A percentile compares a stretch with the other conserved stretches of the same genome.
These are phyloP conservation scores for Arctia plantaginis DNA, from an alignment of 2,888 invertebrate genomes.

Conservation along the genomic window DNA sequence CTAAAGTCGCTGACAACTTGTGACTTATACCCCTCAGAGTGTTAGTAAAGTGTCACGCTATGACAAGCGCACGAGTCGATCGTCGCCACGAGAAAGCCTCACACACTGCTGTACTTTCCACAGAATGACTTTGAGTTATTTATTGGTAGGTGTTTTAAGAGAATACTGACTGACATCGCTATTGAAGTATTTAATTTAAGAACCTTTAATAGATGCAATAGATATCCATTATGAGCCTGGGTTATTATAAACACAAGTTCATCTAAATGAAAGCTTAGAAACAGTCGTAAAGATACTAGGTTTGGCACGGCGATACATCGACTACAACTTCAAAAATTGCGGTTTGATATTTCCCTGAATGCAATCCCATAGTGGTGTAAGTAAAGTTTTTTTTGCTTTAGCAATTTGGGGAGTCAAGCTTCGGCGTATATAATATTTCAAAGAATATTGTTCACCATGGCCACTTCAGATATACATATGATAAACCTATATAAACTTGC, in stretches of 20 bases:
- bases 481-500: not conserved
- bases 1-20: not conserved
- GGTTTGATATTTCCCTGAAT: no score
- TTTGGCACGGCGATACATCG: not conserved
- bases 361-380: no score
- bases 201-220: not conserved
- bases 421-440: not conserved
- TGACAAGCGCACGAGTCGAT: conserved; percentile 26
- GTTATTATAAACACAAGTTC: not conserved
- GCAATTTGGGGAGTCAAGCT: no score
- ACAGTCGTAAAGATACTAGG: not conserved
- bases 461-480: not conserved
- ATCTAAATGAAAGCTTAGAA: not conserved
- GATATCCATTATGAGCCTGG: not conserved
- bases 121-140: conserved; percentile 18
- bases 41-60: conserved; percentile 22
- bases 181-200: not conserved
- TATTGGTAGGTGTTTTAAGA: conserved; percentile 2
- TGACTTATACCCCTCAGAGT: conserved; percentile 1
- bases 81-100: conserved; percentile 22
- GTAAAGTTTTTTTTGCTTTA: no score
- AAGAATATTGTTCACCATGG: not conserved
- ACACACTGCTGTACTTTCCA: conserved; percentile 21
- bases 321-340: not conserved
- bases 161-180: not conserved